Percentiles rank a stretch among this genome's conserved stretches.
Conservation (phyloP, 2,113 vertebrate genomes). For the Rhipidura dahli region DNA sequence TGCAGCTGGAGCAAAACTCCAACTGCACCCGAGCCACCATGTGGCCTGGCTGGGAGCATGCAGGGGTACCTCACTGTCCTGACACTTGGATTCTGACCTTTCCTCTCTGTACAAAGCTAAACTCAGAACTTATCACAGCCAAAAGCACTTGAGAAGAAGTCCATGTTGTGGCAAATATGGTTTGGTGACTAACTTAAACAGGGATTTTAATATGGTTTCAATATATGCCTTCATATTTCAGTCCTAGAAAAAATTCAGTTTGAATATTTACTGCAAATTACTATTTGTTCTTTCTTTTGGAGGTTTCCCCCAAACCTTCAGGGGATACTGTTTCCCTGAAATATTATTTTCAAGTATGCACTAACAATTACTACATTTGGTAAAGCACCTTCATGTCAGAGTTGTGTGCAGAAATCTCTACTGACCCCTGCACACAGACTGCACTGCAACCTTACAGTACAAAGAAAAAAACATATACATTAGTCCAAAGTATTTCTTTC, state of each 20-base stretch:
- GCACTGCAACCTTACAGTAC: background rate
- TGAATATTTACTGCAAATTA: background rate
- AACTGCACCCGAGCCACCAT: rapidly evolving
- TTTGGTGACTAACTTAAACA: background rate
- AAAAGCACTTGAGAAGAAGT: background rate
- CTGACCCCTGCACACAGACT: background rate
- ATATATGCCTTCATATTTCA: background rate
- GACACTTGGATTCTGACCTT: rapidly evolving
- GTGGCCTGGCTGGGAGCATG: rapidly evolving
- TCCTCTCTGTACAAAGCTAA: background rate
- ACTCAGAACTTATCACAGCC: background rate
- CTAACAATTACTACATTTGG: background rate
- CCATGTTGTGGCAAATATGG: background rate
- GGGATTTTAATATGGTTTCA: background rate
- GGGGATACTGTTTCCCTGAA: background rate
- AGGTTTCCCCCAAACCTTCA: background rate
- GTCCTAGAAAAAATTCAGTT: background rate
- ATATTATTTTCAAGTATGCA: background rate
- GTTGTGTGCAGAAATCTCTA: background rate
- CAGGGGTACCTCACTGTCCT: background rate
- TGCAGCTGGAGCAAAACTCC: background rate
- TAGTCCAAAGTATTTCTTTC: background rate
- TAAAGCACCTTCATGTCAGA: background rate
- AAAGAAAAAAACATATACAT: background rate
- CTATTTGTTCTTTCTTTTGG: background rate